Base-by-base conservation (phyloP, 2,797 vertebrate genomes). In the Coranthus polyacanthus region DNA sequence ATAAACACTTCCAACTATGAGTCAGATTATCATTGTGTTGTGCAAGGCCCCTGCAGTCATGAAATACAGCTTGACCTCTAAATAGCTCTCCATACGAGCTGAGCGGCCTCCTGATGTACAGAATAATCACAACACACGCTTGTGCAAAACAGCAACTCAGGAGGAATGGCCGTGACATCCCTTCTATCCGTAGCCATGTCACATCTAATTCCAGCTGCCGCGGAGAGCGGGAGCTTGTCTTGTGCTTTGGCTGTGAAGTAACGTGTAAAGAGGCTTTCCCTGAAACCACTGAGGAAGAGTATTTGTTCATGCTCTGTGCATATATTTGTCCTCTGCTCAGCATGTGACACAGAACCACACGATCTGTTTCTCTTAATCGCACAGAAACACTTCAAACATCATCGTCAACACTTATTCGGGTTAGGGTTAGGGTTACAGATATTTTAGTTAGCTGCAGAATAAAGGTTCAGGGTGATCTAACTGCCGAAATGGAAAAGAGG, bases 61-160 rank as follows among this genome's bases (percentile, higher is more conserved):
- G 34, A 75, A 59, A 26, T 55, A 50, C 50, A 59, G 73, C 71
- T 53, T 82, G 79, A 79, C 82, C 85, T 76, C 69, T 64, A 75
- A 68, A 72, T 24, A 75, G 66, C 32, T 72, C 63, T 24, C 60
- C 18, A 32, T 46, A 43, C 7, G 39, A 47, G 57, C 43, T 47
- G 24, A 11, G 4, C 44, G 70, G 34, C 59, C 20, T 66, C 52
- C 60, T 17, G 12, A 51, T 60, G 61, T 49, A 62, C 59, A 37
- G 22, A 54, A 29, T 13, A 57, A 63, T 72, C 61, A 36, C 5
- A 37, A 64, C 59, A 64, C 17, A 53, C 41, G 4, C 61, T n/a
- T 60, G 56, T 11, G 12, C 34, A 34, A 13, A 63, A 56, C 42
- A 36, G 3, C 9, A 26, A 32, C 3, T 1, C 60, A 43, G 65